Evolutionary conservation across 2,797 vertebrate species (phyloP), one percentile per base, ranked within the genome.

Genomic region (Lindbergichthys nudifrons): DNA sequence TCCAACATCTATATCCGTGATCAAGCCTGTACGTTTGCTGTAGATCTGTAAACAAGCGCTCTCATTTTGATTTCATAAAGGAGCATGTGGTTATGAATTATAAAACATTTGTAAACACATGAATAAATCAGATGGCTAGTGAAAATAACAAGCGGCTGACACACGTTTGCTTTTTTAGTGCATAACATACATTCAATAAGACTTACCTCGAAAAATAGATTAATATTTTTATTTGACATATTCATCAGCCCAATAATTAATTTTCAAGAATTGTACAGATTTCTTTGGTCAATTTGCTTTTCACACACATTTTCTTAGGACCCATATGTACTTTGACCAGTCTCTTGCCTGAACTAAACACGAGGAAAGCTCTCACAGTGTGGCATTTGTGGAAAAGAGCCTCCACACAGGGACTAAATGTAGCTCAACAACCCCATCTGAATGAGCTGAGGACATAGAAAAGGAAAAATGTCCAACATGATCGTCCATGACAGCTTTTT

Each of bases 51-150:
- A 13, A 63, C 32, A 32, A 23, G 56, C 53, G 68, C 53, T 52
- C 42, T 77, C 56, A 65, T 73, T 79, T 67, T 65, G 21, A 75
- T 82, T 73, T 73, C 13, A 75, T 23, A 70, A 61, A 30, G 13
- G 18, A 74, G 39, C 54, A 54, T 77, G 60, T 65, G 63, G 60
- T 70, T 60, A 65, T 86, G 64, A 73, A 77, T 79, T 78, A 67
- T 72, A 45, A 71, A 79, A 15, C 46, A 52, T 79, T 72, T 77
- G 60, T 67, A 57, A 46, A 58, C 48, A 54, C 66, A 74, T 84
- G 21, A 70, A 84, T 82, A 75, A 58, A 70, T 84, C 13, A 68
- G 36, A 71, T 54, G 23, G 45, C 51, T 72, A 70, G 59, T 52
- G 3, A 62, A 47, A 57, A 64, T 61, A 63, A 21, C 65, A 3